Evolutionary conservation across 1,140 invertebrate species (phyloP), one percentile per base, ranked within the genome.

Genomic region (Babylonia areolata): DNA sequence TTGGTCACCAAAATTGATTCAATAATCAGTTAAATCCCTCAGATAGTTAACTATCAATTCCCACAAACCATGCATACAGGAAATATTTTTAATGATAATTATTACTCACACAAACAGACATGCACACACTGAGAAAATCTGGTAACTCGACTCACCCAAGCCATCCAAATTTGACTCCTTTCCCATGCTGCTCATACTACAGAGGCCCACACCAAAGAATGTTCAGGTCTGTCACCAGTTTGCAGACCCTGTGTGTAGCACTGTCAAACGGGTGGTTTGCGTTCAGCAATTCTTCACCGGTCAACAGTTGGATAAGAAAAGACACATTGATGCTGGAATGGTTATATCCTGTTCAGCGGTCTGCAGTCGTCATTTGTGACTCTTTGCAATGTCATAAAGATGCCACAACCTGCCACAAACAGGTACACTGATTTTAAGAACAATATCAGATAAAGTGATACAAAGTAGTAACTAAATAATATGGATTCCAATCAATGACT

Each of bases 91-190:
- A n/a, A n/a, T n/a, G n/a, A n/a, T n/a, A n/a, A n/a, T n/a, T n/a
- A n/a, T n/a, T n/a, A n/a, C n/a, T n/a, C n/a, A n/a, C n/a, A n/a
- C n/a, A n/a, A 51, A 51, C 20, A 20, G 6, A 20, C 46, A 51
- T 51, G 46, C 46, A 51, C 46, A 51, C 46, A 51, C n/a, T n/a
- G n/a, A n/a, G n/a, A n/a, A n/a, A n/a, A n/a, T 51, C 9, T 51
- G 46, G 46, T 23, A 64, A 64, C 15, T 23, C 58, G 28, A 85
- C 87, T 89, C 88, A 91, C 91, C 90, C 83, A 91, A 85, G 82
- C 91, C 91, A 87, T 91, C 91, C 80, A 91, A 84, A 77, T 90
- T 91, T n/a, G 91, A 90, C 83, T 91, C 91, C 82, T 91, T 91
- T 37, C 91, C 91, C 91, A 91, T 91, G 54, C 82, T 89, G 82